A percentile compares a stretch with the other conserved stretches of the same genome.
phyloP scores from a whole-genome alignment of 2,888 invertebrate species.

The Aphidius colemani region DNA sequence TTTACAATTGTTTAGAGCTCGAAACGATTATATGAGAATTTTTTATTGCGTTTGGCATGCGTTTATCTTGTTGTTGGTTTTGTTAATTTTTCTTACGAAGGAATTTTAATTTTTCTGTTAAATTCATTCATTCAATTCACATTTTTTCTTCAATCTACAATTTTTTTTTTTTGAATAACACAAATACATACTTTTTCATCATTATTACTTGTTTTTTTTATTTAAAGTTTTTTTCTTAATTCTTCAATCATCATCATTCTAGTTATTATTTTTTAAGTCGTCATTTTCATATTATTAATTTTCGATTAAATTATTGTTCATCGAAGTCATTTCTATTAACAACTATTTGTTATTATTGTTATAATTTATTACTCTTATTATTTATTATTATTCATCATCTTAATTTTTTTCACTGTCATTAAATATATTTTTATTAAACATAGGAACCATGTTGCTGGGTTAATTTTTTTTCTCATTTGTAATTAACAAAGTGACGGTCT shows the following conservation, averaged over 20 bases:
- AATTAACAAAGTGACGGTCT: conserved; percentile 29
- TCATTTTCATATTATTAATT: conserved; percentile 27
- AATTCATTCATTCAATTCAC: background rate
- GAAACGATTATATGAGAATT: no score
- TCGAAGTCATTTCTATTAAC: conserved; percentile 36
- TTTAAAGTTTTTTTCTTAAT: conserved; percentile 1
- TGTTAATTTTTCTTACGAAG: background rate
- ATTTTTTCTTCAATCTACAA: conserved; percentile 12
- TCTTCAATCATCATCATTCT: conserved; percentile 8
- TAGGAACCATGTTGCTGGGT: conserved; percentile 59
- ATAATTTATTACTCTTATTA: conserved; percentile 40
- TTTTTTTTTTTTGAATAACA: conserved; percentile 11
- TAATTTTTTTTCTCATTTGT: conserved; percentile 38
- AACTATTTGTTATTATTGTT: conserved; percentile 33
- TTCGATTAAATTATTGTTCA: conserved; percentile 37
- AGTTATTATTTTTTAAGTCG: conserved; percentile 20
- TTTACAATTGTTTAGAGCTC: conserved; percentile 6
- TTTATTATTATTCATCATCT: conserved; percentile 32
- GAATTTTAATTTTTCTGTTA: background rate
- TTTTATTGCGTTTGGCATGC: no score
- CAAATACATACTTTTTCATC: conserved; percentile 17
- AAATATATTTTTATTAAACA: conserved; percentile 57
- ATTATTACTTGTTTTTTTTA: no score
- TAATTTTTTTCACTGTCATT: conserved; percentile 43
- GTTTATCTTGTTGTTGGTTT: no score